Base-by-base conservation (phyloP, 1,140 invertebrate genomes). In the Bacillus rossius region DNA sequence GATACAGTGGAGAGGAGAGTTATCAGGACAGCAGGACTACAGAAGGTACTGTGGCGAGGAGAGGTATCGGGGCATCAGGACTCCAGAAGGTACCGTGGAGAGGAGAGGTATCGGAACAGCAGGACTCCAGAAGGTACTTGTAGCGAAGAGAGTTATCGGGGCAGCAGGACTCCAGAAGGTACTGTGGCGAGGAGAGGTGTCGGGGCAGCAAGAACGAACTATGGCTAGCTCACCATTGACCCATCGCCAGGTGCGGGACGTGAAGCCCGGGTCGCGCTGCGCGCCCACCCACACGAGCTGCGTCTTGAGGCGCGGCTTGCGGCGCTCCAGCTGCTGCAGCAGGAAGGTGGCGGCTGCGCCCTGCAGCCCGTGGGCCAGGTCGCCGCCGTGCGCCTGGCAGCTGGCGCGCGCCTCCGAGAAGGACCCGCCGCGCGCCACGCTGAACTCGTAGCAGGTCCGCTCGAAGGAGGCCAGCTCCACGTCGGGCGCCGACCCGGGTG, bases 251-350 rank as follows among this genome's bases (percentile, higher is more conserved):
- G 86, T 92, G 53, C 88, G 80, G 0, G 86, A 86, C 0, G 86
- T 89, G 29, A 91, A 80, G 10, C 87, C 83, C 0, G 90, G 89
- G 63, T 94, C 92, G 67, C 92, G 92, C 66, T 90, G 86, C 0
- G 89, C 91, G 1, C 93, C 92, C 37, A 96, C 89, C 93, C 93
- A 95, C 0, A 95, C 87, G 22, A 95, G 74, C 65, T 92, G 89
- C 0, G 90, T 90, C 70, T 91, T 91, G 8, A 94, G 67, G 45
- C 82, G 84, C 0, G 84, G 74, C 67, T 92, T 92, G 17, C 88
- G 75, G 51, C 89, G 76, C 64, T 94, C 91, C 43, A 95, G 74
- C 70, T 93, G 91, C 53, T 88, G 85, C 42, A 86, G 75, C 34
- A 94, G 79, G 67, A 90, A 92, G 59, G 81, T 81, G 2, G 80